Evolutionary conservation across 2,797 vertebrate genomes (phyloP).

Genomic region (Xyrichtys novacula): DNA sequence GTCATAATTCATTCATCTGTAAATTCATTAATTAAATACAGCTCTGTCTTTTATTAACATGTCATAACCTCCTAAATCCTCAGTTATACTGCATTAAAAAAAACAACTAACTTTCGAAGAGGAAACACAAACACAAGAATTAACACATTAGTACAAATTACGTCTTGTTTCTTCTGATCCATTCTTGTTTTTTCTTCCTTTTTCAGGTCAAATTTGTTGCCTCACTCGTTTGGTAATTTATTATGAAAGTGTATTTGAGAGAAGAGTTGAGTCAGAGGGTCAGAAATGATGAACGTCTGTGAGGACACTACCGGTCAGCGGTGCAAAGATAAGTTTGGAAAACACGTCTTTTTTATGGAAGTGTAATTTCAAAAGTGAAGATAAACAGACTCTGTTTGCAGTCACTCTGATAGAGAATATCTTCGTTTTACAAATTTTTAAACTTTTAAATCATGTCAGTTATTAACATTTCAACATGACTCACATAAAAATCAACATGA

Average conservation of each 20-base stretch:
- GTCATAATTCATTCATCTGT: not conserved
- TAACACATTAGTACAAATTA: not conserved
- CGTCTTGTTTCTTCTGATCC: too few species aligned
- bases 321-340: not conserved
- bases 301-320: not conserved
- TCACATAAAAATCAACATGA: too few species aligned
- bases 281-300: conserved; percentile 10
- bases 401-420: too few species aligned
- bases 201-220: conserved; percentile 5
- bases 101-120: not conserved
- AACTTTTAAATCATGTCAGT: too few species aligned
- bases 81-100: not conserved
- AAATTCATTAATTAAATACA: not conserved
- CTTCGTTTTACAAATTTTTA: too few species aligned
- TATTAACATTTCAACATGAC: too few species aligned
- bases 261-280: conserved; percentile 43
- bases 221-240: not conserved
- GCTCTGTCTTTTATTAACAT: not conserved
- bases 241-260: conserved; percentile 36
- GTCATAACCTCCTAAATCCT: not conserved
- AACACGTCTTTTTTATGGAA: not conserved
- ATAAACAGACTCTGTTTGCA: too few species aligned
- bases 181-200: not conserved
- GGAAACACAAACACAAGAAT: not conserved
- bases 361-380: too few species aligned